Evolutionary conservation across 2,797 vertebrate species (phyloP), one percentile per base, ranked within the genome.

Genomic region (Coendou prehensilis): DNA sequence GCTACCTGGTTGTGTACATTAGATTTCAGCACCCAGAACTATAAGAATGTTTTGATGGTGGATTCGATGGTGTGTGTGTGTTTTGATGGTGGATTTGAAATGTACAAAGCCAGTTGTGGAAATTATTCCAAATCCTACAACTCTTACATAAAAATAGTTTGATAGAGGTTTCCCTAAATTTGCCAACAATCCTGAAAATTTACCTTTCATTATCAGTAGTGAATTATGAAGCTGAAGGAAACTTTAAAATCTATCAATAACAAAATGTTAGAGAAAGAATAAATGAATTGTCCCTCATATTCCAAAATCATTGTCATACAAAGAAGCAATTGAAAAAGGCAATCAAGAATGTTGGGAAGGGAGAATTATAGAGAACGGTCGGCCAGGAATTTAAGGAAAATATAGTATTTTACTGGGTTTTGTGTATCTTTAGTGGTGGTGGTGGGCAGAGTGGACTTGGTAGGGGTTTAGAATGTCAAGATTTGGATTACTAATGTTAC

Each of bases 21-120:
- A 54, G 69, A 41, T 26, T 69, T 18, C 8, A 13, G 33, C 18
- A 73, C 33, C 5, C 52, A 56, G 14, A 57, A 47, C 50, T 2
- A 0, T 22, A 20, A 14, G 6, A 22, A 1, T 54, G n/a, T 1
- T 15, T 45, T 4, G 6, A 28, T 14, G 1, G 5, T 45, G 54
- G 28, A 47, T 61, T 18, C 54, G 61, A 89, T 57, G 20, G 56
- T 56, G 56, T 56, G 56, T 56, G 10, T 30, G 13, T 15, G 75
- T 1, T 11, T 45, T 2, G 9, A 28, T 14, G 1, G 5, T 45
- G 54, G 28, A 30, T 61, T 23, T 71, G 61, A 93, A 54, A 69
- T 22, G 45, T 52, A 50, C 20, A 17, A 37, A 89, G 45, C 45
- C 78, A 23, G 71, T 56, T 30, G 17, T 71, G 61, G 71, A 28